Percentiles rank a stretch among this genome's conserved stretches.
Conservation (phyloP, 2,113 vertebrate species). For the Eptatretus burgeri region DNA sequence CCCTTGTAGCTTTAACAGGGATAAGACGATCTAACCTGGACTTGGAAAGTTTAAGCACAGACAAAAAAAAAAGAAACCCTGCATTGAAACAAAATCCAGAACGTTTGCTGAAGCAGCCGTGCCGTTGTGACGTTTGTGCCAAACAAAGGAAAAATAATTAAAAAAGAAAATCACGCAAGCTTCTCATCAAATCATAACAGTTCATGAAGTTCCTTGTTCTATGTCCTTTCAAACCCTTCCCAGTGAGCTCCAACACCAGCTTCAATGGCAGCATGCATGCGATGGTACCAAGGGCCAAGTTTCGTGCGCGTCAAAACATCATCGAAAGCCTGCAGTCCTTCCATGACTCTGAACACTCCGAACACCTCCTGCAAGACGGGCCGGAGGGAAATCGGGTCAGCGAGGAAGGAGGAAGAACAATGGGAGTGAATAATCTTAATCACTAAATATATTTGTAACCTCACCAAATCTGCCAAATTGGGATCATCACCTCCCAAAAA, state of each 20-base stretch:
- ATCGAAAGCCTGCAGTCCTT: conserved; percentile 57
- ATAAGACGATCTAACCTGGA: too few relatives aligned
- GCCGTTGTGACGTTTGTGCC: neutral
- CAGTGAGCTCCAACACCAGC: conserved; percentile 13
- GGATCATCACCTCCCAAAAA: conserved; percentile 67
- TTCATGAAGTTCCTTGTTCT: neutral
- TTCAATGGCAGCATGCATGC: conserved; percentile 29
- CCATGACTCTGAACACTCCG: conserved; percentile 74
- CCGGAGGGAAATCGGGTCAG: neutral
- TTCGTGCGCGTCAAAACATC: conserved; percentile 69
- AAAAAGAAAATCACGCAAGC: neutral
- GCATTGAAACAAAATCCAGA: too few relatives aligned
- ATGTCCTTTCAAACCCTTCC: neutral
- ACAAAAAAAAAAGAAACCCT: too few relatives aligned
- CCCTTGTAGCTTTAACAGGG: too few relatives aligned
- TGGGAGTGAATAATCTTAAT: neutral
- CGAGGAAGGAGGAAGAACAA: neutral
- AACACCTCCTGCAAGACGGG: conserved; percentile 36
- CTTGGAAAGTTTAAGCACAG: too few relatives aligned
- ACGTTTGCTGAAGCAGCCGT: neutral
- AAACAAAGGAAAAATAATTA: neutral
- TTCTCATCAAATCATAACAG: neutral
- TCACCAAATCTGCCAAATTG: conserved; percentile 76
- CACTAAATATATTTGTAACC: conserved; percentile 7
- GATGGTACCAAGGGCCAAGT: conserved; percentile 48